Evolutionary conservation across 2,797 vertebrate species (phyloP), one percentile per base, ranked within the genome.

Genomic region (Semaprochilodus insignis): DNA sequence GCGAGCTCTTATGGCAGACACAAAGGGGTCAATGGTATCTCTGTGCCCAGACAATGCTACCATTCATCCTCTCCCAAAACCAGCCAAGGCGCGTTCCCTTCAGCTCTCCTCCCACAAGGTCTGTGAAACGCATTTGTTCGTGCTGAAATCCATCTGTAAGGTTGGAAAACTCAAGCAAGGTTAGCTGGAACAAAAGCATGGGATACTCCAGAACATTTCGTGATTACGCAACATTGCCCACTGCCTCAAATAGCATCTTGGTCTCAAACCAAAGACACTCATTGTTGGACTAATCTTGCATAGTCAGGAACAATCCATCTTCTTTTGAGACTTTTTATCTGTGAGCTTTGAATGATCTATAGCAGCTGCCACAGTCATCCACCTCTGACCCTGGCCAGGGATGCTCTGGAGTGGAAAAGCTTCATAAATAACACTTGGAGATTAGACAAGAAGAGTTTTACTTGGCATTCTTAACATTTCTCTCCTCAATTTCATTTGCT

Each of bases 41-140:
- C 34, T 77, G 71, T 74, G 75, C 44, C 51, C 83, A 70, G 11
- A 84, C 86, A 85, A 78, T 81, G 70, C 48, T 65, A 74, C 77
- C 66, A 80, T 87, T 87, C 69, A 85, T 84, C 31, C 74, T 57
- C 63, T 40, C 17, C 65, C 15, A 0, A 80, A 81, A 71, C 55
- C 54, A 57, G 66, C 67, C 36, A 72, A 69, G 57, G 19, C 57
- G 3, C 27, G 16, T 59, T 44, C 59, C 65, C 60, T 44, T 77
- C 4, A 3, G 17, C 67, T 70, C 66, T 83, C 67, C 74, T 77
- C 78, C 52, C 81, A n/a, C 16, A 70, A 82, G 81, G 44, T 77
- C 77, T 52, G 21, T 77, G 71, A 88, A 89, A 88, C 86, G 78
- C 83, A 87, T 90, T 91, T 88, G 79, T 85, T 89, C 78, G 71